phyloP scores from a whole-genome alignment of 1,140 invertebrate genomes.

The Drosophila bifasciata region DNA sequence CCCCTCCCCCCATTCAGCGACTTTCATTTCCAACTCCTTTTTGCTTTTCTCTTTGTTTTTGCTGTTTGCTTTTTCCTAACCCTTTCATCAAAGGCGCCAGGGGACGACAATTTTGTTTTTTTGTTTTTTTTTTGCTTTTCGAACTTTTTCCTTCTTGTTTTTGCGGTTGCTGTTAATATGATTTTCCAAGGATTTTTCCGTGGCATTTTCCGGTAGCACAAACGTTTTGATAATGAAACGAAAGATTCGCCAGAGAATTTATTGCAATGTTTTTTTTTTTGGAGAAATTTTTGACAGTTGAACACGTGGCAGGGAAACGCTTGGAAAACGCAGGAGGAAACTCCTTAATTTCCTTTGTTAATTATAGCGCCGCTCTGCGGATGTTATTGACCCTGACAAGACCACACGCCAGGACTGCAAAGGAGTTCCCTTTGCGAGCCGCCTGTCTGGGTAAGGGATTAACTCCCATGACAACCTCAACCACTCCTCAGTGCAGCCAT shows the following conservation, averaged over 20 bases:
- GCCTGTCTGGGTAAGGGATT: slow-evolving; percentile 57
- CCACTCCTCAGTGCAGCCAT: neutral
- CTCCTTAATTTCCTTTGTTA: slow-evolving; percentile 17
- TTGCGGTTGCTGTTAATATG: slow-evolving; percentile 73
- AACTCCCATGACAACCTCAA: slow-evolving; percentile 58
- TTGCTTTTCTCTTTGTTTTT: slow-evolving; percentile 30
- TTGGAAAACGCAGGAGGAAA: neutral
- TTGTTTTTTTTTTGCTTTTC: neutral
- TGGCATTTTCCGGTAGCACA: slow-evolving; percentile 11
- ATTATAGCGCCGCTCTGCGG: slow-evolving; percentile 9
- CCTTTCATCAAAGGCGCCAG: slow-evolving; percentile 70
- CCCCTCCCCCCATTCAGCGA: neutral
- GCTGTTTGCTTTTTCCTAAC: slow-evolving; percentile 55
- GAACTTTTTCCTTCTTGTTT: slow-evolving; percentile 25
- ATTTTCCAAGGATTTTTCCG: slow-evolving; percentile 57
- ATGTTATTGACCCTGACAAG: slow-evolving; percentile 35
- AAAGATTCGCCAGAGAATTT: slow-evolving; percentile 5
- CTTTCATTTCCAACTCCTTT: slow-evolving; percentile 2
- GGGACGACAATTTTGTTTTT: slow-evolving; percentile 13
- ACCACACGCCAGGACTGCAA: neutral
- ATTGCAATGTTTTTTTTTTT: neutral
- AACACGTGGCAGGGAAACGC: neutral
- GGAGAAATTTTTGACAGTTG: too few relatives aligned
- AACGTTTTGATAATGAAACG: neutral
- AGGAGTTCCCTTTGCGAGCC: slow-evolving; percentile 20